Base-by-base conservation (phyloP, 2,888 invertebrate genomes). In the Protodeltote pygarga region DNA sequence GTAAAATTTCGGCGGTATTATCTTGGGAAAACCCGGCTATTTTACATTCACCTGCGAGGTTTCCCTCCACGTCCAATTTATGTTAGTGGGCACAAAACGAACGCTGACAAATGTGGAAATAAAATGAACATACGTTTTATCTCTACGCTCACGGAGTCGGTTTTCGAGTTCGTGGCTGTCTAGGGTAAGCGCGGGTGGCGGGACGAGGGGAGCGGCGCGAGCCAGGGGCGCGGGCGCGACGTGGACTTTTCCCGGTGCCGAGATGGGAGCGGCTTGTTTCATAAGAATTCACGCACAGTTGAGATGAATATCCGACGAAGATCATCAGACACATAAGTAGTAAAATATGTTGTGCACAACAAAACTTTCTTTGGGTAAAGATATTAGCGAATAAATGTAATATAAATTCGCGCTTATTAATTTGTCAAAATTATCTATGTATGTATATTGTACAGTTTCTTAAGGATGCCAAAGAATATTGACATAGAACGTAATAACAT, bases 51-150 rank as follows among this genome's bases (percentile, higher is more conserved):
- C 89, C 89, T 89, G 88, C 85, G 89, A 86, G 88, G 88, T 86
- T 89, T 88, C 85, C 90, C 89, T 89, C 86, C 85, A 81, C 87
- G 86, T 90, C 89, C 91, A 91, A 91, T 91, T 91, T 92, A 91
- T 90, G 91, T 91, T 91, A 90, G 90, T 89, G 90, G 89, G 89
- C 87, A 90, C 90, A 90, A 89, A 91, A 90, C 89, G 91, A 91
- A 91, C 86, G 89, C 89, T 92, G 91, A 92, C 91, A 91, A 92
- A 92, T 91, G 90, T 88, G 86, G 84, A 91, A 90, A 91, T 90
- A 90, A 91, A 90, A 90, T 89, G 90, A 90, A 89, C 89, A 88
- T 87, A 89, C 88, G 89, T 90, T 90, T 89, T 90, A 90, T 90
- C 87, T 90, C 76, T 81, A 81, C 84, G 83, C 77, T 83, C 81